A percentile compares a stretch with the other conserved stretches of the same genome.
Evolutionary conservation across 2,888 invertebrate genomes (phyloP).

Genomic region (Epirrhoe alternata): DNA sequence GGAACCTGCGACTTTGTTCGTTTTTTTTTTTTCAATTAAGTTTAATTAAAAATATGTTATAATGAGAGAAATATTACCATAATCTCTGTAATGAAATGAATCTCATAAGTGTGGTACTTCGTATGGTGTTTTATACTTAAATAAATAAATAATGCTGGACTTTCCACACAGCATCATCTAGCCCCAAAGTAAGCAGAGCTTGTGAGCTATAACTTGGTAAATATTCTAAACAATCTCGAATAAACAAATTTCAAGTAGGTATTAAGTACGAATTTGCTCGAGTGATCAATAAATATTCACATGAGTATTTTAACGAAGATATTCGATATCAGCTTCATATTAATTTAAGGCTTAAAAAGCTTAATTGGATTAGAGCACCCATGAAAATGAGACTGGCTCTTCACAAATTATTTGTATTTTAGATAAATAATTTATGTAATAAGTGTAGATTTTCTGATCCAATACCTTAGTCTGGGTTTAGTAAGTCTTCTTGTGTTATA

Average conservation of each 20-base stretch:
- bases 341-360: slow-evolving; percentile 4
- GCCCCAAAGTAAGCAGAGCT: too few relatives aligned
- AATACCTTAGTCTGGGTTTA: slow-evolving; percentile 9
- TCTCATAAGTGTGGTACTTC: too few relatives aligned
- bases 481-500: neutral
- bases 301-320: neutral
- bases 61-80: too few relatives aligned
- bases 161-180: too few relatives aligned
- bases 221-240: neutral
- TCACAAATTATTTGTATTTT: slow-evolving; percentile 8
- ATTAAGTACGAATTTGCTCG: neutral
- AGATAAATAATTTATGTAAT: slow-evolving; percentile 9
- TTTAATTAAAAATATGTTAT: neutral
- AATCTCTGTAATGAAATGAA: too few relatives aligned
- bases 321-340: slow-evolving; percentile 5
- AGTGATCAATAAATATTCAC: slow-evolving; percentile 7
- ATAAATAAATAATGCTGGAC: too few relatives aligned
- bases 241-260: neutral
- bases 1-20: neutral
- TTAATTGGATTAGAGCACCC: slow-evolving; percentile 3
- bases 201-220: neutral
- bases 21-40: neutral
- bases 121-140: too few relatives aligned
- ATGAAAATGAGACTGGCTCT: slow-evolving; percentile 6
- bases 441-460: neutral